Conservation (phyloP, 2,888 invertebrate genomes). For the Nomada fabriciana region DNA sequence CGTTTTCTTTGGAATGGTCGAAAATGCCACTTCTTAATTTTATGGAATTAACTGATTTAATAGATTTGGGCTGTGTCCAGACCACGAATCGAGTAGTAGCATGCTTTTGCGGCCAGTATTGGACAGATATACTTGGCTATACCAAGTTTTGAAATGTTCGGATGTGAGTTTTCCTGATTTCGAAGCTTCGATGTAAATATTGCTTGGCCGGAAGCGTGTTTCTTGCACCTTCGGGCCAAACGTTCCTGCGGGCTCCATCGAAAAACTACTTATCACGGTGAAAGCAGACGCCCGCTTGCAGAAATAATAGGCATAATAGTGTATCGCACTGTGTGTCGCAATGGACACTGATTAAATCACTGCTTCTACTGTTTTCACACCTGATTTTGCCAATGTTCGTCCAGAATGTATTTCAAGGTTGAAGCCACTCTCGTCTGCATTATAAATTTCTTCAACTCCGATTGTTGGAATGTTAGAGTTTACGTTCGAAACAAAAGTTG, state of each 20-base stretch:
- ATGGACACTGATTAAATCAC: too few species aligned
- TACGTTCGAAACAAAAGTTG: neutral
- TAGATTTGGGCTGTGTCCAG: neutral
- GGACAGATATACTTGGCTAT: neutral
- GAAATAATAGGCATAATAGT: too few species aligned
- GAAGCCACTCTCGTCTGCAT: too few species aligned
- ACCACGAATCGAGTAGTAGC: conserved; percentile 1
- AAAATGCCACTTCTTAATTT: neutral
- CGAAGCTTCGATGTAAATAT: neutral
- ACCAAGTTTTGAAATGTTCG: neutral
- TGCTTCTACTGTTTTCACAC: too few species aligned
- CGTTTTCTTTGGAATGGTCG: neutral
- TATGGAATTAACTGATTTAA: neutral
- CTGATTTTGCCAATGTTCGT: too few species aligned
- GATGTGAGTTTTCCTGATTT: neutral
- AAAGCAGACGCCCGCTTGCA: too few species aligned
- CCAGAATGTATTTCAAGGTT: too few species aligned
- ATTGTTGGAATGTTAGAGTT: neutral
- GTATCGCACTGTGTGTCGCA: too few species aligned
- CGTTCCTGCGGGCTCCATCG: too few species aligned
- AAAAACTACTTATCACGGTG: too few species aligned
- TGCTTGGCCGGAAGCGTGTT: too few species aligned
- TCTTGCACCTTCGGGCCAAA: too few species aligned
- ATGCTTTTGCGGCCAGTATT: neutral
- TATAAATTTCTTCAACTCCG: neutral